Evolutionary conservation across 2,888 invertebrate genomes (phyloP).

Genomic region (Tridacna gigas): DNA sequence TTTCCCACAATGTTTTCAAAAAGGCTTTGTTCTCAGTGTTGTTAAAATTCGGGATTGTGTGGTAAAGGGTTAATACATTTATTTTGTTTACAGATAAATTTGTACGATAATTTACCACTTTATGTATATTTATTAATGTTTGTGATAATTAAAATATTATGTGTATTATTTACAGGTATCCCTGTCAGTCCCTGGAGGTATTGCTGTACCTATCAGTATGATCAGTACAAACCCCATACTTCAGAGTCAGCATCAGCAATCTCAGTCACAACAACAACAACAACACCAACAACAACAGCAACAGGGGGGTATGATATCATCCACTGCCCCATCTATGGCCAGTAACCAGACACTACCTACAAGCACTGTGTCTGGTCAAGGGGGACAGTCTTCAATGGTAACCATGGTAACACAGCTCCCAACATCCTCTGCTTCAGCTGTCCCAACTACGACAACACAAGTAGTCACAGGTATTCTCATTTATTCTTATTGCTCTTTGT

Average conservation of each 20-base stretch:
- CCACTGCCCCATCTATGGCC: conserved; percentile 34
- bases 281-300: conserved; percentile 68
- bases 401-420: conserved; percentile 81
- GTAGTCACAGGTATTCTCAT: conserved; percentile 68
- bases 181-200: conserved; percentile 88
- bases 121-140: no score
- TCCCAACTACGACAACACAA: conserved; percentile 66
- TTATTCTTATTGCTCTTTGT: background rate
- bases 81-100: no score
- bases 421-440: conserved; percentile 64
- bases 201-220: conserved; percentile 89
- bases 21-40: no score
- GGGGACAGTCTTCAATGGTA: conserved; percentile 71
- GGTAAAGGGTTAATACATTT: no score
- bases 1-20: background rate
- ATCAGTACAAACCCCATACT: conserved; percentile 76
- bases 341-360: conserved; percentile 16
- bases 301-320: conserved; percentile 27
- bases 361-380: conserved; percentile 13
- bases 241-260: conserved; percentile 70
- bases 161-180: conserved; percentile 87
- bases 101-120: no score
- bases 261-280: conserved; percentile 59
- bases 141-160: background rate
- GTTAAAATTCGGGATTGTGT: no score